Percentiles rank a stretch among this genome's conserved stretches.
Conservation (phyloP, 2,888 invertebrate species). For the Chorisops tibialis region DNA sequence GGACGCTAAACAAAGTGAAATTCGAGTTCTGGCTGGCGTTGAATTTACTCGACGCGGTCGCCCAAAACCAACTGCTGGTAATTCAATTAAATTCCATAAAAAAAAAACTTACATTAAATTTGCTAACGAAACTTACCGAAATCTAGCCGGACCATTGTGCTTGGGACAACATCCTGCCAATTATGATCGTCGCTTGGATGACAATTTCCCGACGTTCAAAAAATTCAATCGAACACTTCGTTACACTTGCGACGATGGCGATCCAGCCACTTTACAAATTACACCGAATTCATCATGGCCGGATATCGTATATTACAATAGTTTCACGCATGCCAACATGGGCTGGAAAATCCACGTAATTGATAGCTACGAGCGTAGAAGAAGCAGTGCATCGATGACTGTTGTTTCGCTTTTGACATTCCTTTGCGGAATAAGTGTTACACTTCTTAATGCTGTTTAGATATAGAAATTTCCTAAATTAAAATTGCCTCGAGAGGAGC, state of each 20-base stretch:
- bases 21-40: conserved; percentile 75
- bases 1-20: conserved; percentile 66
- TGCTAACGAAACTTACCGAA: neutral
- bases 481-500: neutral
- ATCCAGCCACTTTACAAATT: conserved; percentile 70
- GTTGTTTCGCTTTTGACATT: conserved; percentile 9
- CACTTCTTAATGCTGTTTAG: conserved; percentile 3
- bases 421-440: neutral
- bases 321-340: conserved; percentile 91
- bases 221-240: conserved; percentile 77
- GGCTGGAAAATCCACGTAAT: conserved; percentile 91
- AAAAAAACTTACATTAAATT: neutral
- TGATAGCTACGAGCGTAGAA: conserved; percentile 57
- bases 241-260: conserved; percentile 68
- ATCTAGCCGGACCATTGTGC: conserved; percentile 74
- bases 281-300: conserved; percentile 90
- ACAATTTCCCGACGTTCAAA: conserved; percentile 72
- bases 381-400: conserved; percentile 20
- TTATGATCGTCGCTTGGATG: conserved; percentile 74
- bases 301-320: conserved; percentile 88
- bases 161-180: conserved; percentile 62
- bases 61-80: conserved; percentile 72
- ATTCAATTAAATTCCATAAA: neutral
- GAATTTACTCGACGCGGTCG: conserved; percentile 78
- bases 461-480: neutral